These are phyloP conservation scores for Diabrotica undecimpunctata DNA, from an alignment of 1,140 invertebrate species.

Conservation along the genomic window DNA sequence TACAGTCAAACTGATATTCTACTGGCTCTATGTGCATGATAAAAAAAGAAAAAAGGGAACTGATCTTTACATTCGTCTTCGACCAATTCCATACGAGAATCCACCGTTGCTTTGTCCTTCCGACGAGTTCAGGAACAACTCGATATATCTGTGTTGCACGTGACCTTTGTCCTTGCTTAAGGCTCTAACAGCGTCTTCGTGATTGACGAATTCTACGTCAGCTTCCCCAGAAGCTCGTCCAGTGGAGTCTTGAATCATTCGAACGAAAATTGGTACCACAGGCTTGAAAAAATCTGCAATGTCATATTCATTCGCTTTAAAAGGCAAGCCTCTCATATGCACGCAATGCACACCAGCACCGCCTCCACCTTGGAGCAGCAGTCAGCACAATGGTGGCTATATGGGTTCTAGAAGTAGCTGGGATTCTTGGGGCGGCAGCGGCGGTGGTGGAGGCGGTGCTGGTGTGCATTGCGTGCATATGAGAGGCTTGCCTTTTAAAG, in stretches of 20 bases:
- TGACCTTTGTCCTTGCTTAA: conserved; percentile 74
- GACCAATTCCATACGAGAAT: no score
- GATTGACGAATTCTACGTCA: conserved; percentile 83
- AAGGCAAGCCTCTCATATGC: conserved; percentile 90
- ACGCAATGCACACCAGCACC: conserved; percentile 64
- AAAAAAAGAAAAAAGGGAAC: no score
- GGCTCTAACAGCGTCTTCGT: conserved; percentile 76
- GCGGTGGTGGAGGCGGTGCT: conserved; percentile 44
- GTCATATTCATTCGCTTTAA: conserved; percentile 75
- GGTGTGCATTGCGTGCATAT: conserved; percentile 79
- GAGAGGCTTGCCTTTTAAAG: conserved; percentile 85
- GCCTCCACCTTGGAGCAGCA: conserved; percentile 25
- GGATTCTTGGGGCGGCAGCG: conserved; percentile 38
- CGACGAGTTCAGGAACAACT: no score
- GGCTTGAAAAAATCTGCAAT: conserved; percentile 89
- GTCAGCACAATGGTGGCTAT: conserved; percentile 42
- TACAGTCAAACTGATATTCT: no score
- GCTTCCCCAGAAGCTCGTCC: conserved; percentile 84
- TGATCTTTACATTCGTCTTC: no score
- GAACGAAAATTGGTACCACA: conserved; percentile 74
- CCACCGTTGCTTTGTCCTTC: no score
- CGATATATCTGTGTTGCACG: conserved; percentile 85
- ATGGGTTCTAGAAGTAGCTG: conserved; percentile 33
- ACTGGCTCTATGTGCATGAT: no score
- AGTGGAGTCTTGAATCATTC: conserved; percentile 76